phyloP scores from a whole-genome alignment of 2,888 invertebrate genomes.

The Thecophora atra region DNA sequence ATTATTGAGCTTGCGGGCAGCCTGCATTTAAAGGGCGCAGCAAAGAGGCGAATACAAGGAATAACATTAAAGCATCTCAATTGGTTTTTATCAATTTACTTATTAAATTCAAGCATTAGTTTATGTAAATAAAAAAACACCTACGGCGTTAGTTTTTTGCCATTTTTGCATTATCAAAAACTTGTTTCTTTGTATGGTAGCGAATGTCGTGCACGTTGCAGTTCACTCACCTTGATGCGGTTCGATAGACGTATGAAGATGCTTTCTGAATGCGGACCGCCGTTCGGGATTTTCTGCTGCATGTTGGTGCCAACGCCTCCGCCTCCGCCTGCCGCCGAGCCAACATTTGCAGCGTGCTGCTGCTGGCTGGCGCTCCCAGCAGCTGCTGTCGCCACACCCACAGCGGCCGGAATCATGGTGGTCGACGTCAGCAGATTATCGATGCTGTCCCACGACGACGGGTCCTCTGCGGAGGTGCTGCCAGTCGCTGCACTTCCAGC shows the following conservation, averaged over 20 bases:
- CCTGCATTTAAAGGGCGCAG: too few relatives aligned
- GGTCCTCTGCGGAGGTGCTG: conserved; percentile 47
- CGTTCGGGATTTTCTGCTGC: conserved; percentile 58
- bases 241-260: conserved; percentile 96
- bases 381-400: conserved; percentile 34
- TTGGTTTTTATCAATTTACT: too few relatives aligned
- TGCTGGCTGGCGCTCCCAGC: conserved; percentile 44
- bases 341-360: conserved; percentile 40
- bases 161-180: neutral
- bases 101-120: too few relatives aligned
- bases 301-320: conserved; percentile 47
- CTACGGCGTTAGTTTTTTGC: neutral
- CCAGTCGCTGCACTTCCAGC: conserved; percentile 18
- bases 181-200: neutral
- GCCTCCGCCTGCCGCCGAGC: conserved; percentile 42
- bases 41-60: too few relatives aligned
- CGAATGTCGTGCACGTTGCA: conserved; percentile 11
- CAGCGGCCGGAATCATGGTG: conserved; percentile 49
- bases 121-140: too few relatives aligned
- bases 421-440: conserved; percentile 58
- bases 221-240: conserved; percentile 81
- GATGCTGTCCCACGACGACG: conserved; percentile 59
- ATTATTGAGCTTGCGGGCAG: too few relatives aligned
- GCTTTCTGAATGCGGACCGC: conserved; percentile 81
- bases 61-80: too few relatives aligned